phyloP scores from a whole-genome alignment of 1,140 invertebrate species.

The Bombus vancouverensis region DNA sequence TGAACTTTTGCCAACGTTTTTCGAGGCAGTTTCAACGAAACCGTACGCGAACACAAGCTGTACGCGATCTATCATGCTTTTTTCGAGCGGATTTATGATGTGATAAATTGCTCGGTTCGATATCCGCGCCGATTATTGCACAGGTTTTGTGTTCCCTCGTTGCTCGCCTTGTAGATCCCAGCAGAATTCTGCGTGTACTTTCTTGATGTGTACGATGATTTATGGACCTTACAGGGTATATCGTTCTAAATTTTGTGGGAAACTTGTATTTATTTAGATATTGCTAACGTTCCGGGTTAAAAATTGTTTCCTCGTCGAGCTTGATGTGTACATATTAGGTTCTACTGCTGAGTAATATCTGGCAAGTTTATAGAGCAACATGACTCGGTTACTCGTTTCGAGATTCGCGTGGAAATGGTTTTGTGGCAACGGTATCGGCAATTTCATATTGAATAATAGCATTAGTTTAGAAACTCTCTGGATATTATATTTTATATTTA shows the following conservation, averaged over 20 bases:
- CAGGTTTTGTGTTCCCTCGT: neutral
- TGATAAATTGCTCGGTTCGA: slow-evolving; percentile 22
- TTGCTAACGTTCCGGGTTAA: neutral
- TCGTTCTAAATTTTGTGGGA: neutral
- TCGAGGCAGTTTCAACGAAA: slow-evolving; percentile 10
- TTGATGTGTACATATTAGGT: neutral
- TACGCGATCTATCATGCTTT: slow-evolving; percentile 31
- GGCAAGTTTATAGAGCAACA: too few species aligned
- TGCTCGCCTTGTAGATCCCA: neutral
- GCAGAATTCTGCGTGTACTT: neutral
- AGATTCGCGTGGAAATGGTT: too few species aligned
- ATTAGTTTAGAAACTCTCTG: too few species aligned
- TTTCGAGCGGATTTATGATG: neutral
- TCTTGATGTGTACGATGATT: neutral
- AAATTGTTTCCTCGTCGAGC: neutral
- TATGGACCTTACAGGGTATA: neutral
- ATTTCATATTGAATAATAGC: too few species aligned
- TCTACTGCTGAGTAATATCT: too few species aligned
- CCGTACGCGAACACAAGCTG: neutral
- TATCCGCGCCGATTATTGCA: slow-evolving; percentile 1
- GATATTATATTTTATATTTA: too few species aligned
- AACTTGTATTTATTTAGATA: neutral
- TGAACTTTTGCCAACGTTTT: slow-evolving; percentile 32
- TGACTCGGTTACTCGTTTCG: too few species aligned
- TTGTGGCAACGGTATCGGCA: too few species aligned